Conservation (phyloP, 1,140 invertebrate species). For the Brachionus angularis region DNA sequence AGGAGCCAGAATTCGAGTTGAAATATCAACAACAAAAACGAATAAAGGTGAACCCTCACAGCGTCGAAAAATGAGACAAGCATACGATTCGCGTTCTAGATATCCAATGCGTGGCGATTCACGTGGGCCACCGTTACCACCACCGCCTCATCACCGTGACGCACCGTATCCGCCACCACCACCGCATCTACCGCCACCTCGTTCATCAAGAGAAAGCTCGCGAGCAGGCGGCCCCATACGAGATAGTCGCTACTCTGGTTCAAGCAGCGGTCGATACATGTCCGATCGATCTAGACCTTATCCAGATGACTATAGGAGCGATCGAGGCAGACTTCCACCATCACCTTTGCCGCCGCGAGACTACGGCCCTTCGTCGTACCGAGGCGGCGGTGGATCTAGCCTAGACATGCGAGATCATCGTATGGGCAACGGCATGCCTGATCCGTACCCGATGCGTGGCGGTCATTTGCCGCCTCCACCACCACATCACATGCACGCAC, state of each 20-base stretch:
- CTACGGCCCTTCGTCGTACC: background rate
- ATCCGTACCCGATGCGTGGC: slow-evolving; percentile 6
- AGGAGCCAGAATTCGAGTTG: slow-evolving; percentile 82
- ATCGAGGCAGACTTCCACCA: background rate
- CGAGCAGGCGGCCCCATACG: too few relatives aligned
- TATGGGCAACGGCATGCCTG: too few relatives aligned
- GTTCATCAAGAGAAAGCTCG: too few relatives aligned
- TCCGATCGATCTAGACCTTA: background rate
- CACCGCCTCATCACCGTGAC: background rate
- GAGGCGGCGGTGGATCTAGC: too few relatives aligned
- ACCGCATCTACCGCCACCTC: background rate
- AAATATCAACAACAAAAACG: slow-evolving; percentile 64
- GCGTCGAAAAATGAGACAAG: slow-evolving; percentile 65
- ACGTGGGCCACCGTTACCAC: background rate
- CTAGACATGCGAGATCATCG: too few relatives aligned
- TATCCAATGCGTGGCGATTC: background rate
- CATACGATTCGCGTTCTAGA: background rate
- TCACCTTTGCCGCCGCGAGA: background rate
- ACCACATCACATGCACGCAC: too few relatives aligned
- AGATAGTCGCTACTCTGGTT: background rate
- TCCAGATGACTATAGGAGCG: background rate
- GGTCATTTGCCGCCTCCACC: slow-evolving; percentile 2
- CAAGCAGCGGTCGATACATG: background rate
- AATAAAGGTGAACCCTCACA: slow-evolving; percentile 56
- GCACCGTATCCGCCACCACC: background rate